These are phyloP conservation scores for Digitonthophagus gazella DNA, from an alignment of 2,888 invertebrate genomes.

Conservation along the genomic window DNA sequence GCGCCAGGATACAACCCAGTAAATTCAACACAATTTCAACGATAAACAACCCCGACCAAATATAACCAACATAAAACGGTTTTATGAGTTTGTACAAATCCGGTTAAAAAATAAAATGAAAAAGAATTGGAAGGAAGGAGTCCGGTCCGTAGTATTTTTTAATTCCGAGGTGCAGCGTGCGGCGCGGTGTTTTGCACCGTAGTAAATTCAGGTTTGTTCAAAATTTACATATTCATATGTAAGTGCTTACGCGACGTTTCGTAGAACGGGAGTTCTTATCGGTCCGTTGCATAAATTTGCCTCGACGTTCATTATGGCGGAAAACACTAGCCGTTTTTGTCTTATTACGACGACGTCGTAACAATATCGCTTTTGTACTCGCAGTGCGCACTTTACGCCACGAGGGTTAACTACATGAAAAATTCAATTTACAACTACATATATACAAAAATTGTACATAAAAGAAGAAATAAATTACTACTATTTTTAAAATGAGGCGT, in stretches of 20 bases:
- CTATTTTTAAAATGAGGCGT: too few relatives aligned
- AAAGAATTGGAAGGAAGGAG: not conserved
- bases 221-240: not conserved
- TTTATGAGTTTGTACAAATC: not conserved
- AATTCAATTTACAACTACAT: not conserved
- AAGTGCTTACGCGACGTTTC: not conserved
- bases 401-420: not conserved
- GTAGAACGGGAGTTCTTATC: not conserved
- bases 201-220: not conserved
- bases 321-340: not conserved
- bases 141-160: not conserved
- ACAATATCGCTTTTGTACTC: not conserved
- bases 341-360: not conserved
- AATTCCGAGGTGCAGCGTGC: not conserved
- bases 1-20: not conserved
- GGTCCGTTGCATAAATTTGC: not conserved
- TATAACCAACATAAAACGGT: not conserved
- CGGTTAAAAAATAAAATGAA: not conserved
- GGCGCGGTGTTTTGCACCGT: not conserved
- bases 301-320: not conserved
- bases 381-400: not conserved
- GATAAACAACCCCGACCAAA: not conserved
- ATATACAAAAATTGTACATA: too few relatives aligned
- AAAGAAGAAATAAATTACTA: too few relatives aligned
- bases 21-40: not conserved